phyloP scores from a whole-genome alignment of 1,140 invertebrate species.

The Macrobrachium rosenbergii region DNA sequence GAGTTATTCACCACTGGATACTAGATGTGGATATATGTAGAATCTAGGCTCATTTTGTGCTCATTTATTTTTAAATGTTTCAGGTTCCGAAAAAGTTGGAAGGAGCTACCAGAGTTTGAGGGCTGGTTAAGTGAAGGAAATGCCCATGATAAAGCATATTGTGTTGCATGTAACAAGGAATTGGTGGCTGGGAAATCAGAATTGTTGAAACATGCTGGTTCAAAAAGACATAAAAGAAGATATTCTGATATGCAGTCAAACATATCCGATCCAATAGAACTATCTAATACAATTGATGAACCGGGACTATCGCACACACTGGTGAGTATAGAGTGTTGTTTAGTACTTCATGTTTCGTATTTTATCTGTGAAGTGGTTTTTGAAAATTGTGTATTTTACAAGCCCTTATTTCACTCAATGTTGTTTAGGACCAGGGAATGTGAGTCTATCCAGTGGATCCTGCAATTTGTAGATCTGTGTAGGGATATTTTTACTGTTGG shows the following conservation, averaged over 20 bases:
- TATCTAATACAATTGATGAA: background rate
- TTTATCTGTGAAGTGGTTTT: too few species aligned
- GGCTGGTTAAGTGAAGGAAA: conserved; percentile 2
- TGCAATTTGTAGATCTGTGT: too few species aligned
- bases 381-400: too few species aligned
- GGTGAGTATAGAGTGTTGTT: too few species aligned
- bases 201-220: background rate
- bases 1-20: too few species aligned
- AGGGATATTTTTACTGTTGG: too few species aligned
- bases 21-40: too few species aligned
- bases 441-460: too few species aligned
- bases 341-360: too few species aligned
- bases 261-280: background rate
- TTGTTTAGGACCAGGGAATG: too few species aligned
- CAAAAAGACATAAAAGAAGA: conserved; percentile 4
- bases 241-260: background rate
- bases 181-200: conserved; percentile 9
- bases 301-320: background rate
- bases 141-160: background rate
- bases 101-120: background rate
- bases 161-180: conserved; percentile 4
- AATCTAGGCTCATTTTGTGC: too few species aligned
- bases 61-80: background rate
- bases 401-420: too few species aligned
- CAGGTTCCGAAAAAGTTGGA: conserved; percentile 3